Conservation (phyloP, 2,888 invertebrate species). For the Athrips mouffetella region DNA sequence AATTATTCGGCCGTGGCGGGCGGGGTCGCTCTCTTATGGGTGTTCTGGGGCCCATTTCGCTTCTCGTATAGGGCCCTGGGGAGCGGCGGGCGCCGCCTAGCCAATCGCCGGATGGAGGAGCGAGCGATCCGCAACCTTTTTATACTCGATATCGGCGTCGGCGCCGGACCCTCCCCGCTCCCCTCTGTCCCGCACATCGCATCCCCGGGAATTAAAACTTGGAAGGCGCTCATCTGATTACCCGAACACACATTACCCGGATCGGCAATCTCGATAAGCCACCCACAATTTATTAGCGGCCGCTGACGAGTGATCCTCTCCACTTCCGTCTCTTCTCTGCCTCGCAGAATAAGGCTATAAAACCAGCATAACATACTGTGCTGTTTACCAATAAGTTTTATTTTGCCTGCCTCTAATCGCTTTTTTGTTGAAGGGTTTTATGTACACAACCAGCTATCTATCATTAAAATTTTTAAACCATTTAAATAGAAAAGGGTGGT, state of each 20-base stretch:
- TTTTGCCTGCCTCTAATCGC: too few species aligned
- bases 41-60: conserved; percentile 83
- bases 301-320: conserved; percentile 56
- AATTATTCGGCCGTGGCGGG: conserved; percentile 82
- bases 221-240: conserved; percentile 72
- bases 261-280: conserved; percentile 69
- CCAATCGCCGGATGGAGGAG: conserved; percentile 79
- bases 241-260: conserved; percentile 67
- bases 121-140: conserved; percentile 78
- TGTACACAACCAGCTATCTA: conserved; percentile 6
- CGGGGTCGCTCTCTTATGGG: conserved; percentile 84
- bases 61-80: conserved; percentile 81
- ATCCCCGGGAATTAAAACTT: conserved; percentile 70
- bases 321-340: conserved; percentile 20
- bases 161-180: conserved; percentile 57
- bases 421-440: neutral
- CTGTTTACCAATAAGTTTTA: too few species aligned
- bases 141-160: conserved; percentile 73
- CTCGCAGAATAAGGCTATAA: neutral
- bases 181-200: conserved; percentile 33
- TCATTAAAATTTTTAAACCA: conserved; percentile 26
- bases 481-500: conserved; percentile 37
- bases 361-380: neutral
- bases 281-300: conserved; percentile 60
- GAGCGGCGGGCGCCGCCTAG: conserved; percentile 81